Conservation (phyloP, 2,797 vertebrate genomes). For the Brotogeris chrysoptera region DNA sequence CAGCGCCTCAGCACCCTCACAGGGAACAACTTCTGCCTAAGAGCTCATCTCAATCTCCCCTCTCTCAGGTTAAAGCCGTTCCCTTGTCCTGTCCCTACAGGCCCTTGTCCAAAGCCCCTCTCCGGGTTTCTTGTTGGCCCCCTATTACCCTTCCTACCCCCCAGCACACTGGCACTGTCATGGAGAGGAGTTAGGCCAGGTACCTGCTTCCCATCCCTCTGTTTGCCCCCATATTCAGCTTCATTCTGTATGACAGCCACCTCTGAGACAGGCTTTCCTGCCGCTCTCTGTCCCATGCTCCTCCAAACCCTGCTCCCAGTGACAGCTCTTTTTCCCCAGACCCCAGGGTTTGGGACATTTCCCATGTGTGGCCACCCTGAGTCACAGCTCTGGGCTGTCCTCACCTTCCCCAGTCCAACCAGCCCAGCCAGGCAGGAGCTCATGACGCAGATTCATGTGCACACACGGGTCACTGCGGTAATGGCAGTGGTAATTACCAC, state of each 20-base stretch:
- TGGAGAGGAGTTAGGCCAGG: fast-evolving
- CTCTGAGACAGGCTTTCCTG: background rate
- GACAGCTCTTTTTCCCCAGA: background rate
- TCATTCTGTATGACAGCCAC: background rate
- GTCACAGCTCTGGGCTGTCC: fast-evolving
- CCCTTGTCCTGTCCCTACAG: background rate
- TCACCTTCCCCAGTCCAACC: background rate
- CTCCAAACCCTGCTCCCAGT: fast-evolving
- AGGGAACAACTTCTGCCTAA: background rate
- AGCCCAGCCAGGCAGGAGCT: background rate
- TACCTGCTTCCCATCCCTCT: background rate
- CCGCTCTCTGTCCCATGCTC: fast-evolving
- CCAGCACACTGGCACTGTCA: background rate
- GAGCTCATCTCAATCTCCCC: background rate
- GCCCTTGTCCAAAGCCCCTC: background rate
- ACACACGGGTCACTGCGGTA: fast-evolving
- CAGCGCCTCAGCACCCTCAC: too few species aligned
- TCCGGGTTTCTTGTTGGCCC: background rate
- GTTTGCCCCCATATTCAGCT: fast-evolving
- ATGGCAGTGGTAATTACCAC: background rate
- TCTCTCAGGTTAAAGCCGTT: background rate
- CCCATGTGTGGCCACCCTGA: background rate
- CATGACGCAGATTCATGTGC: fast-evolving
- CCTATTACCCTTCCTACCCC: background rate
- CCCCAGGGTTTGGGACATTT: background rate